phyloP scores from a whole-genome alignment of 2,797 vertebrate genomes.

The Typhlichthys subterraneus region DNA sequence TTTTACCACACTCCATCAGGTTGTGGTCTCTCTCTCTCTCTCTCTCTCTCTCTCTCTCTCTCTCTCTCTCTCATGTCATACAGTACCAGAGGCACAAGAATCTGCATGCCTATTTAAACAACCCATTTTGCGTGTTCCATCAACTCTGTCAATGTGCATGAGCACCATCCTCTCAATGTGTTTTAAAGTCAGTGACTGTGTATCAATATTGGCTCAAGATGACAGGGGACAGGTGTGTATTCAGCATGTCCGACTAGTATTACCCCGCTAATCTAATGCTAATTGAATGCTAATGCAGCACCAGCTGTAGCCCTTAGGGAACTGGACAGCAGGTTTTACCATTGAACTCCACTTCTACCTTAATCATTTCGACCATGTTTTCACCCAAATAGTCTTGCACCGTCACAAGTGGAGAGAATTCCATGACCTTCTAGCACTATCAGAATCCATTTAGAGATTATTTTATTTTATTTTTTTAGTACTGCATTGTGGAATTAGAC shows the following conservation, averaged over 20 bases:
- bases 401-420: not conserved
- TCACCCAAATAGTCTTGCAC: slow-evolving; percentile 6
- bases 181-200: slow-evolving; percentile 28
- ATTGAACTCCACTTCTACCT: slow-evolving; percentile 8
- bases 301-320: slow-evolving; percentile 24
- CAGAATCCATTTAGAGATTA: too few species aligned
- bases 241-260: slow-evolving; percentile 32
- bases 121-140: slow-evolving; percentile 6
- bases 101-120: slow-evolving; percentile 5
- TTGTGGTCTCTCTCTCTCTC: not conserved
- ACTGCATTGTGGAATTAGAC: too few species aligned
- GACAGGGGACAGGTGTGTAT: slow-evolving; percentile 44
- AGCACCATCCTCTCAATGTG: not conserved
- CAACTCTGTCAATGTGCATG: slow-evolving; percentile 12
- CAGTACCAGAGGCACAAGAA: not conserved
- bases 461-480: too few species aligned
- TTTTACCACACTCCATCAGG: too few species aligned
- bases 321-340: slow-evolving; percentile 24
- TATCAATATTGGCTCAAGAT: slow-evolving; percentile 51
- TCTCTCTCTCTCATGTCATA: too few species aligned
- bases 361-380: slow-evolving; percentile 13
- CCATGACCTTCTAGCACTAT: too few species aligned
- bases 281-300: slow-evolving; percentile 57
- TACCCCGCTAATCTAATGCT: slow-evolving; percentile 49
- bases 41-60: not conserved